Evolutionary conservation across 2,113 vertebrate species (phyloP).

Genomic region (Noctilio leporinus): DNA sequence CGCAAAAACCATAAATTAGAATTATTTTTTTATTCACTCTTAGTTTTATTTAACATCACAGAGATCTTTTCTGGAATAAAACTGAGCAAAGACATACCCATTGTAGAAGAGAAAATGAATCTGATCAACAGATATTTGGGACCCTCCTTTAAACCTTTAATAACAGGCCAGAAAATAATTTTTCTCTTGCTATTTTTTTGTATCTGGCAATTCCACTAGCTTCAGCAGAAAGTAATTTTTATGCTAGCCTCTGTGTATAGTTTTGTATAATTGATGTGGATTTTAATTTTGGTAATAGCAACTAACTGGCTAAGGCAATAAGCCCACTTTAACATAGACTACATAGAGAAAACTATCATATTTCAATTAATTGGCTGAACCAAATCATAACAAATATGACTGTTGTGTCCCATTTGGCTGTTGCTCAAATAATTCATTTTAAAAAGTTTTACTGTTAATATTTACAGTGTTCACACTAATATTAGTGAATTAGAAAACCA

Average conservation of each 20-base stretch:
- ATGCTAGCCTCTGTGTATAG: slow-evolving; percentile 31
- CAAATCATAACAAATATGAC: background rate
- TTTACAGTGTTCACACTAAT: slow-evolving; percentile 36
- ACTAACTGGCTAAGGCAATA: slow-evolving; percentile 55
- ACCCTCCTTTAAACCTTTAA: slow-evolving; percentile 49
- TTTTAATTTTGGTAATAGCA: slow-evolving; percentile 66
- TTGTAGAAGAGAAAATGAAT: slow-evolving; percentile 14
- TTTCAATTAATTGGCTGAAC: slow-evolving; percentile 59
- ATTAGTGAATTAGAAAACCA: slow-evolving; percentile 13
- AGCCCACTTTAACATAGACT: slow-evolving; percentile 41
- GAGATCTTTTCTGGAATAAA: slow-evolving; percentile 8
- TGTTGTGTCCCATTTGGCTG: slow-evolving; percentile 17
- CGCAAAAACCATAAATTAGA: background rate
- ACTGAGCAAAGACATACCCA: background rate
- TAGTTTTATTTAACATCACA: slow-evolving; percentile 33
- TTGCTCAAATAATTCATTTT: slow-evolving; percentile 34
- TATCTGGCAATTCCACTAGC: slow-evolving; percentile 33
- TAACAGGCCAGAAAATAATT: slow-evolving; percentile 46
- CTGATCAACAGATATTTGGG: slow-evolving; percentile 40
- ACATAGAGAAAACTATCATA: slow-evolving; percentile 56
- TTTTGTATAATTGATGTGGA: slow-evolving; percentile 56
- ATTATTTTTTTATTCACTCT: background rate
- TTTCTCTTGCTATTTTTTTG: slow-evolving; percentile 43
- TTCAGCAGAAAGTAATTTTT: slow-evolving; percentile 40
- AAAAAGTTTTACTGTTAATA: slow-evolving; percentile 37